Conservation (phyloP, 2,888 invertebrate species). For the Cryptophagus acutangulus region DNA sequence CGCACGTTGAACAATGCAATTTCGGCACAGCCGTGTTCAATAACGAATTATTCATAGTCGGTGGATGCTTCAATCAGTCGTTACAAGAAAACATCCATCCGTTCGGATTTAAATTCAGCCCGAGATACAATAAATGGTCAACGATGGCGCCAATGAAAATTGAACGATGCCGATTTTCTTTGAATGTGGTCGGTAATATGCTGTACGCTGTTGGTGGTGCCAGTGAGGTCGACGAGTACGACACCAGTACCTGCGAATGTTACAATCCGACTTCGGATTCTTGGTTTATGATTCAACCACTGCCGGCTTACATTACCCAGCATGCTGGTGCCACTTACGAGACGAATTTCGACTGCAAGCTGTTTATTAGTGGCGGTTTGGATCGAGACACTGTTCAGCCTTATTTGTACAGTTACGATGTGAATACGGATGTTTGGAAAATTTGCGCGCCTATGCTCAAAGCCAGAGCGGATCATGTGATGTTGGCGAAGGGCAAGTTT, state of each 20-base stretch:
- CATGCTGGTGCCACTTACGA: constrained; percentile 52
- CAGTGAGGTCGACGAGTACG: constrained; percentile 54
- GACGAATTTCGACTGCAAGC: constrained; percentile 43
- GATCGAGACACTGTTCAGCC: constrained; percentile 52
- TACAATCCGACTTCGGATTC: constrained; percentile 55
- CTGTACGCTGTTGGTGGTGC: constrained; percentile 63
- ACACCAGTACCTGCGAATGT: constrained; percentile 53
- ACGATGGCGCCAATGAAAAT: constrained; percentile 63
- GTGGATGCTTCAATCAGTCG: constrained; percentile 66
- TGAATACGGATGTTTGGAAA: constrained; percentile 53
- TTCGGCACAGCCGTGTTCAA: constrained; percentile 65
- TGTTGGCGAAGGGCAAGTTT: constrained; percentile 54
- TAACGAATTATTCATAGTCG: constrained; percentile 65
- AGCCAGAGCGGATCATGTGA: constrained; percentile 62
- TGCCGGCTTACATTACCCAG: constrained; percentile 56
- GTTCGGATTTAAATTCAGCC: constrained; percentile 60
- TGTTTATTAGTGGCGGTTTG: constrained; percentile 53
- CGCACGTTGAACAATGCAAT: constrained; percentile 69
- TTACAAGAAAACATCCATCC: constrained; percentile 67
- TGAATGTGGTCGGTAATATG: constrained; percentile 54
- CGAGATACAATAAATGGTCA: constrained; percentile 60
- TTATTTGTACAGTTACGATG: constrained; percentile 51
- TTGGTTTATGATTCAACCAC: constrained; percentile 56
- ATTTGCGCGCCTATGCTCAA: constrained; percentile 53
- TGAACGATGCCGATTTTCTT: constrained; percentile 62